Conservation (phyloP, 1,140 invertebrate species). For the Drosophila littoralis region DNA sequence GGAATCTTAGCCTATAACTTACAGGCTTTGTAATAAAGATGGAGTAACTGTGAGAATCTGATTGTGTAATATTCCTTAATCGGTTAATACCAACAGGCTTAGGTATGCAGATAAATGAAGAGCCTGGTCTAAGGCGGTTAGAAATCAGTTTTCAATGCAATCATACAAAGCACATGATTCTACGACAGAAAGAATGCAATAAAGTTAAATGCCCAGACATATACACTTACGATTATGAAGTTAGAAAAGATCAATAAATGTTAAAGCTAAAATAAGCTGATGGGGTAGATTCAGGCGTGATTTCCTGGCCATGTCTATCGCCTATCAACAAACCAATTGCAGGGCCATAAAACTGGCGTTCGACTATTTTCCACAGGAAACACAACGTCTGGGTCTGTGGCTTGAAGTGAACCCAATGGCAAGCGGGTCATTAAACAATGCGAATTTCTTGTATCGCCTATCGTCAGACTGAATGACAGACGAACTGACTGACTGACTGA, state of each 20-base stretch:
- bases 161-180: not conserved
- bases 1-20: too few species aligned
- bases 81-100: too few species aligned
- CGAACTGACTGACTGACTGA: conserved; percentile 34
- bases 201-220: not conserved
- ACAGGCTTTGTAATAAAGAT: too few species aligned
- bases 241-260: not conserved
- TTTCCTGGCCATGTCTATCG: conserved; percentile 26
- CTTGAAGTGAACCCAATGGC: conserved; percentile 13
- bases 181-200: not conserved
- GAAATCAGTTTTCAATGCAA: not conserved
- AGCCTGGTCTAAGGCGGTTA: too few species aligned
- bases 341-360: conserved; percentile 49
- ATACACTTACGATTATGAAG: not conserved
- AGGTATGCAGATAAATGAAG: too few species aligned
- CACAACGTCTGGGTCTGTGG: conserved; percentile 33
- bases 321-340: conserved; percentile 46
- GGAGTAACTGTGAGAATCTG: too few species aligned
- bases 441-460: conserved; percentile 29
- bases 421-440: conserved; percentile 61
- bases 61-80: too few species aligned
- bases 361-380: conserved; percentile 59
- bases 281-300: conserved; percentile 14
- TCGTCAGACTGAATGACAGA: conserved; percentile 9
- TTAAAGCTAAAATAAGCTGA: not conserved